Base-by-base conservation (phyloP, 2,888 invertebrate genomes). In the Stenolophus ochropezus region DNA sequence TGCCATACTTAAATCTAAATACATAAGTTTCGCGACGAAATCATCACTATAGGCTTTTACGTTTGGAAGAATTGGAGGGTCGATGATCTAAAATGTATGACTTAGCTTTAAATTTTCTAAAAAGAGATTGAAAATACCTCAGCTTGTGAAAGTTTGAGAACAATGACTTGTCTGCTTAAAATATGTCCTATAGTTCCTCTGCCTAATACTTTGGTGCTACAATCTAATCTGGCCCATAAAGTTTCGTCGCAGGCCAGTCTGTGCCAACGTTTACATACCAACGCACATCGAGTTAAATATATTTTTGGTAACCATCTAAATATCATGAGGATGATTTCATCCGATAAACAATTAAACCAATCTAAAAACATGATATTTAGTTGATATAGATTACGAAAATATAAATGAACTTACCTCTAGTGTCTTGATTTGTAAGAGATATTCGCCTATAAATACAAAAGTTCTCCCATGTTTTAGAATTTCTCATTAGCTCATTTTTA, bases 1-100 rank as follows among this genome's bases (percentile, higher is more conserved):
- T 0, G 94, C 92, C 94, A 97, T 95, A 86, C 96, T 96, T 8
- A 98, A 90, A 89, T 98, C 98, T 83, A 98, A 89, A 89, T 94
- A 97, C 86, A 96, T 94, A n/a, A 98, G 88, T 80, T 95, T 92
- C 81, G 91, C 88, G 71, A 86, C 86, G 84, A 90, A 92, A 65
- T 90, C 90, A 4, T 90, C 88, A 53, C 81, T 84, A 53, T 87
- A 82, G 21, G 89, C 87, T 82, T 87, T 86, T 53, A 88, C 88
- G 73, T 87, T 88, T 42, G 89, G 87, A 74, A 89, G 86, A 84
- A 93, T 92, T 11, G 91, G 89, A 4, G 93, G 92, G 86, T 90
- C 89, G 14, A 88, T 84, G 79, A 92, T 88, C 91, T 91, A 83
- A 78, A 85, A 85, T 75, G 82, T 80, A n/a, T n/a, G n/a, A n/a